Percentiles rank a stretch among this genome's conserved stretches.
Conservation (phyloP, 2,113 vertebrate genomes). For the Phalacrocorax aristotelis region DNA sequence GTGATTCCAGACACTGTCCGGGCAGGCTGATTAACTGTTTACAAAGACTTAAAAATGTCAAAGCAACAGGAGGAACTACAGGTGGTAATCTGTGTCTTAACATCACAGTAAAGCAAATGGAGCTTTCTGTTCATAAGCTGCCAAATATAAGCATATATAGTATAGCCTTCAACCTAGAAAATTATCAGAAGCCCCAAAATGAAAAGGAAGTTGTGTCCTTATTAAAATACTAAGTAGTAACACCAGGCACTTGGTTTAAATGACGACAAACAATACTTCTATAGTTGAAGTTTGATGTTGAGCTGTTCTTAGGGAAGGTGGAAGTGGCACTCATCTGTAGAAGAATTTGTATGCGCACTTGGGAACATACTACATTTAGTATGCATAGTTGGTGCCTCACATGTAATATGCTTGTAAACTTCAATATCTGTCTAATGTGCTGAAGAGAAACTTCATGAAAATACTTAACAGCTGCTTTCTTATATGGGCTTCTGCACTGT, state of each 20-base stretch:
- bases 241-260: neutral
- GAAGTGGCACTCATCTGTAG: neutral
- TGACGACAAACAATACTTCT: fast-evolving
- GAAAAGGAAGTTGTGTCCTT: neutral
- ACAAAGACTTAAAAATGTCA: neutral
- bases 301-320: neutral
- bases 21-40: neutral
- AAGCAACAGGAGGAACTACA: neutral
- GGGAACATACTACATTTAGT: neutral
- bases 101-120: neutral
- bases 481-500: neutral
- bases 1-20: neutral
- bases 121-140: neutral
- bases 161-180: neutral
- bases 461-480: neutral
- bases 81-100: neutral
- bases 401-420: neutral
- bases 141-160: neutral
- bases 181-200: neutral
- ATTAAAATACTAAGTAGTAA: neutral
- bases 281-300: neutral
- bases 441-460: neutral
- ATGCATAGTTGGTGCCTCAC: neutral
- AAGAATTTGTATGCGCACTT: neutral
- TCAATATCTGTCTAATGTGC: neutral